Percentiles rank a stretch among this genome's conserved stretches.
These are phyloP conservation scores for Rousettus madagascariensis DNA, from an alignment of 2,797 vertebrate species.

Conservation along the genomic window DNA sequence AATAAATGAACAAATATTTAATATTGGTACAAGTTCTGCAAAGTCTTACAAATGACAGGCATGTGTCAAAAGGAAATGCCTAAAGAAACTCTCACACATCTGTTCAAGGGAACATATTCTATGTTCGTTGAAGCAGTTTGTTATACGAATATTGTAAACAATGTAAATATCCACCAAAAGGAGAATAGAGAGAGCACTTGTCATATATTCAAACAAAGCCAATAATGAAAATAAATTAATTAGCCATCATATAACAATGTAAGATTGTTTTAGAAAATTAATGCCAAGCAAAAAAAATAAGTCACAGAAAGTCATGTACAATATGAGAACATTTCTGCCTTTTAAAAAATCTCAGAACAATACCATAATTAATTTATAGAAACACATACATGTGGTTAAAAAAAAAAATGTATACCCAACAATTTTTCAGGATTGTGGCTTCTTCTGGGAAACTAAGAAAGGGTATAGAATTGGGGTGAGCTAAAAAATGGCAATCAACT, in stretches of 20 bases:
- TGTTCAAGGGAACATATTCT: not conserved
- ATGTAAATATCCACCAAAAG: not conserved
- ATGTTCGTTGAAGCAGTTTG: not conserved
- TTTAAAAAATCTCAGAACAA: not conserved
- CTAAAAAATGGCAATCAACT: not conserved
- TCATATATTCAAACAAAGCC: not conserved
- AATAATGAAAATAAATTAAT: not conserved
- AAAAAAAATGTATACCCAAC: not conserved
- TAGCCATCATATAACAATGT: not conserved
- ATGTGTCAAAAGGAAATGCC: not conserved
- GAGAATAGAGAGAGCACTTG: not conserved
- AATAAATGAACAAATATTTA: not conserved
- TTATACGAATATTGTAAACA: not conserved
- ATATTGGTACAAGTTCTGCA: not conserved
- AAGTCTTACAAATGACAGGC: not conserved
- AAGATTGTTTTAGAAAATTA: not conserved
- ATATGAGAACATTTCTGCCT: not conserved
- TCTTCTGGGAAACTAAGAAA: constrained; percentile 9
- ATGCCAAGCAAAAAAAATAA: not conserved
- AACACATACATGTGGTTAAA: not conserved
- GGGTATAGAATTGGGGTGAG: not conserved
- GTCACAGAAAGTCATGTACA: not conserved
- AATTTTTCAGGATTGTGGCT: not conserved
- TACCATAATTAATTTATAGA: not conserved
- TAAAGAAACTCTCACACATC: not conserved